Evolutionary conservation across 2,797 vertebrate species (phyloP).

Genomic region (Calcarius lapponicus): DNA sequence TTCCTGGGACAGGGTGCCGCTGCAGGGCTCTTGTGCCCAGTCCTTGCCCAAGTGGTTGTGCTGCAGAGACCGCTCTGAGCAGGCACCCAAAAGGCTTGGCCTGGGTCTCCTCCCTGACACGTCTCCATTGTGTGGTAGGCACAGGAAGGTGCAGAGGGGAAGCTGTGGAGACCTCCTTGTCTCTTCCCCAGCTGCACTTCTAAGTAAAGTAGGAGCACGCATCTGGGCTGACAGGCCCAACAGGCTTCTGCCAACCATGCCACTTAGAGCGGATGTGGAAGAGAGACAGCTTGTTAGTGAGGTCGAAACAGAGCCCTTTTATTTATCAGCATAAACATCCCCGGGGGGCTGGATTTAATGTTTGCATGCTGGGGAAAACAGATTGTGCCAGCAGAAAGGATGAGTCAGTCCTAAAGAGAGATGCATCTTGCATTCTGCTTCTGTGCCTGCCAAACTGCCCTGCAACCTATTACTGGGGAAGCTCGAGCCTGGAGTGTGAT

Average conservation of each 20-base stretch:
- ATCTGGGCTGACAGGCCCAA: background rate
- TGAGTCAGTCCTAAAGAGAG: constrained; percentile 34
- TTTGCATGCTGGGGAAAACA: constrained; percentile 13
- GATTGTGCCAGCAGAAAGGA: constrained; percentile 28
- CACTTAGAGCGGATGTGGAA: background rate
- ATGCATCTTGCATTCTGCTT: background rate
- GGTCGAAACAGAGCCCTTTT: background rate
- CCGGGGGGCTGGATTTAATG: background rate
- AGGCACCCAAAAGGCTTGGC: background rate
- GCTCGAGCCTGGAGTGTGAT: background rate
- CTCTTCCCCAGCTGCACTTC: background rate
- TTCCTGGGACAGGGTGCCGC: background rate
- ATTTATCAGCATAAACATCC: constrained; percentile 29
- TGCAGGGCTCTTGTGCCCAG: background rate
- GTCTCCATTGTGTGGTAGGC: accelerated
- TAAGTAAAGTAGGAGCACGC: background rate
- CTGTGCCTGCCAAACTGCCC: background rate
- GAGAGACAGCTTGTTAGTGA: background rate
- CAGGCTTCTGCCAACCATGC: background rate
- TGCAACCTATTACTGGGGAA: background rate
- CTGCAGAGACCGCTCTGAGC: background rate
- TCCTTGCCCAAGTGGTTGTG: background rate
- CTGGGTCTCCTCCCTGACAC: background rate
- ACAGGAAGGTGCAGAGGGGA: background rate
- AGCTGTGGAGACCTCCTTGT: background rate